Evolutionary conservation across 2,888 invertebrate genomes (phyloP).

Genomic region (Metopia argyrocephala): DNA sequence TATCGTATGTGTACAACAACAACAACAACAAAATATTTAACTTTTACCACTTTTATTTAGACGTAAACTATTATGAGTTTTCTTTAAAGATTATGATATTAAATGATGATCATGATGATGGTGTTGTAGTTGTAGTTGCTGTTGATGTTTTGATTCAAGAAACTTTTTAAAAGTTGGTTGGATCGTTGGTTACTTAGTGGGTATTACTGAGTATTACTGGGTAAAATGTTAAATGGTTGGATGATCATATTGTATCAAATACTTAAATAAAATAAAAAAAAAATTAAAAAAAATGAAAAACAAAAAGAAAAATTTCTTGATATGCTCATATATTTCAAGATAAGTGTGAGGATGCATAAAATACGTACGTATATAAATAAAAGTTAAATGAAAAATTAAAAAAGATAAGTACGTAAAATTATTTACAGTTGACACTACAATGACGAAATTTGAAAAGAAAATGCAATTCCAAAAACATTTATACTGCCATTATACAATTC

Average conservation of each 20-base stretch:
- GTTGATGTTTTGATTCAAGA: constrained; percentile 38
- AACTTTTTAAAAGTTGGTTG: neutral
- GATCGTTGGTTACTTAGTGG: neutral
- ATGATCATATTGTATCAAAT: constrained; percentile 52
- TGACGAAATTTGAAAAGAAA: neutral
- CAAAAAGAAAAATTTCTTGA: neutral
- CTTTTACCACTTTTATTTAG: constrained; percentile 43
- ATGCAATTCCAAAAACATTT: no score
- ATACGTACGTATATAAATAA: constrained; percentile 23
- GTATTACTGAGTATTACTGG: constrained; percentile 1
- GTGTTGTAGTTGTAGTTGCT: neutral
- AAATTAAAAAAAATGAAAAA: neutral
- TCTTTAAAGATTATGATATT: constrained; percentile 28
- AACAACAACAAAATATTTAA: neutral
- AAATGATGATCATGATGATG: constrained; percentile 15
- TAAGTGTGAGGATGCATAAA: constrained; percentile 15
- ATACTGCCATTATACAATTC: no score
- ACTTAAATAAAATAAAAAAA: constrained; percentile 8
- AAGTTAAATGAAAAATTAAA: no score
- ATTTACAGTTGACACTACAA: constrained; percentile 18
- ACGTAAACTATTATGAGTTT: constrained; percentile 1
- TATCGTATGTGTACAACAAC: neutral
- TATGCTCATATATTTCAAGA: constrained; percentile 4
- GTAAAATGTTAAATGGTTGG: constrained; percentile 57
- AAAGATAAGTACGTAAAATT: constrained; percentile 4